Evolutionary conservation across 2,888 invertebrate species (phyloP), one percentile per base, ranked within the genome.

Genomic region (Magallana nippona): DNA sequence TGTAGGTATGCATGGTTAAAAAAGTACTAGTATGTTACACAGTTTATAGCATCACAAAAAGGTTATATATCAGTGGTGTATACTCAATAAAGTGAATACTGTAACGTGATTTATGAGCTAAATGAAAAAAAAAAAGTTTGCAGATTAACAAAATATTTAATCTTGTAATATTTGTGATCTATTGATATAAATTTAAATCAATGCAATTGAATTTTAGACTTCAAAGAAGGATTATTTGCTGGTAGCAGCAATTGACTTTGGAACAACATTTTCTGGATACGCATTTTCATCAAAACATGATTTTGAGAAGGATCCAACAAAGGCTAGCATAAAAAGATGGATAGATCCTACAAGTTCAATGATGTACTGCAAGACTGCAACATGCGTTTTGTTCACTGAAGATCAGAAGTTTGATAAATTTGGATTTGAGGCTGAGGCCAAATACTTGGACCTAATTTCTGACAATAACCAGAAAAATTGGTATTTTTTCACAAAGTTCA

Each of bases 351-450:
- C 13, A 8, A 57, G 57, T 0, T 11, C 15, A 3, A 79, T 79
- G 79, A 19, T 57, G 11, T 63, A 22, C 17, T 8, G n/a, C 19
- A 81, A 63, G 55, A 81, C 81, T 32, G 32, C 63, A 10, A 81
- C 81, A 10, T 81, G 60, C 60, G 17, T 62, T 44, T 44, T 81
- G 2, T 81, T 60, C 55, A 58, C 57, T 5, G 27, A 58, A 62
- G 55, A 81, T 17, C 32, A 55, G 44, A 19, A 57, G 11, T 63
- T 81, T 19, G 15, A 56, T 15, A 27, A 44, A n/a, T 81, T 81
- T 81, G 81, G 81, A 13, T 62, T 62, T 60, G 60, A 81, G 5
- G 81, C 81, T 1, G 81, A 81, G n/a, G 60, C 57, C 1, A 81
- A 81, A 32, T 81, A 81, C 55, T 19, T 55, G 1, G n/a, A 62